Percentiles rank a stretch among this genome's conserved stretches.
phyloP scores from a whole-genome alignment of 53 echinoderm and acorn worm genomes.

The Holothuria leucospilota region DNA sequence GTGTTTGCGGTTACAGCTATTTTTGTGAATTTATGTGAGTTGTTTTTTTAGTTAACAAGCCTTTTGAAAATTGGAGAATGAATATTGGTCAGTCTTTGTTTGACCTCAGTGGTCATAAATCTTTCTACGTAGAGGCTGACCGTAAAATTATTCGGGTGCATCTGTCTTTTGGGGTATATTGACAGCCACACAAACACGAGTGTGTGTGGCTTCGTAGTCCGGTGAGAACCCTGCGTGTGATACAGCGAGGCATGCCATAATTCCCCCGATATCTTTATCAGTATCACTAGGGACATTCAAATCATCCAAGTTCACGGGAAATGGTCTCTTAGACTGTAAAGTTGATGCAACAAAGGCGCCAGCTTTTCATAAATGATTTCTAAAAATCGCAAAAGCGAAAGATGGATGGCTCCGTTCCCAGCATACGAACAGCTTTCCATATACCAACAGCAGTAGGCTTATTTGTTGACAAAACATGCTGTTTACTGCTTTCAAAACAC shows the following conservation, averaged over 20 bases:
- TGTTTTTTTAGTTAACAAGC: constrained; percentile 4
- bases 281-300: background rate
- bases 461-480: no score
- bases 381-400: no score
- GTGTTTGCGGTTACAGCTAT: no score
- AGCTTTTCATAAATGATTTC: background rate
- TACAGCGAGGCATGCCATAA: background rate
- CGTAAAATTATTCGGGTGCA: constrained; percentile 29
- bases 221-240: constrained; percentile 15
- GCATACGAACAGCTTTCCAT: no score
- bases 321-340: background rate
- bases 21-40: background rate
- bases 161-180: constrained; percentile 17
- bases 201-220: constrained; percentile 11
- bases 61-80: background rate
- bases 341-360: constrained; percentile 43
- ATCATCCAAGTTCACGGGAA: constrained; percentile 2
- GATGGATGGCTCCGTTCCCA: no score
- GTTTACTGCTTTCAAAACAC: no score
- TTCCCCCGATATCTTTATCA: constrained; percentile 7
- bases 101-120: constrained; percentile 28
- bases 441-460: no score
- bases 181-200: constrained; percentile 14
- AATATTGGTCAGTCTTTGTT: constrained; percentile 30
- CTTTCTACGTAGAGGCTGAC: constrained; percentile 1